Conservation (phyloP, 2,888 invertebrate genomes). For the Megamerina dolium region DNA sequence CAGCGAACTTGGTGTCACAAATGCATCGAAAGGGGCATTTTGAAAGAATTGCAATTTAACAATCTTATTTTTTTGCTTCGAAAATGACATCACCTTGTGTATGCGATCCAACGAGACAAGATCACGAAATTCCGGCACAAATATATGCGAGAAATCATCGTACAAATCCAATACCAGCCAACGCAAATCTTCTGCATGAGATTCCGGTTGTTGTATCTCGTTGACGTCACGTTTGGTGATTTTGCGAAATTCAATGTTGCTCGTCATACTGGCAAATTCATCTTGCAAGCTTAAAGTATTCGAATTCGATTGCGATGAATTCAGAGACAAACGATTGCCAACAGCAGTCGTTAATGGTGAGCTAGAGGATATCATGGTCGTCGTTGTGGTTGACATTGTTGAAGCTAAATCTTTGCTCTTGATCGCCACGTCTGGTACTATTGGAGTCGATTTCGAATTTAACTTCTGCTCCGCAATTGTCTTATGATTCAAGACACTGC, state of each 20-base stretch:
- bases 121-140: slow-evolving; percentile 42
- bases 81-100: slow-evolving; percentile 37
- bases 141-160: slow-evolving; percentile 48
- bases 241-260: slow-evolving; percentile 38
- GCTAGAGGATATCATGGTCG: background rate
- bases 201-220: slow-evolving; percentile 38
- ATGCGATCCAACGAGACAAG: slow-evolving; percentile 44
- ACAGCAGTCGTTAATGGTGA: no score
- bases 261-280: slow-evolving; percentile 22
- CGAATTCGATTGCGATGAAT: no score
- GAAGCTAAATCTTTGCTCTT: no score
- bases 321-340: no score
- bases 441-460: no score
- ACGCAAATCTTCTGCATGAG: slow-evolving; percentile 33
- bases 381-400: background rate
- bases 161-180: slow-evolving; percentile 45
- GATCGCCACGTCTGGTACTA: no score
- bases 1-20: slow-evolving; percentile 36
- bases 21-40: slow-evolving; percentile 40
- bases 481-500: no score
- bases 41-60: slow-evolving; percentile 42
- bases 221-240: slow-evolving; percentile 30
- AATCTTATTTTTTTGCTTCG: slow-evolving; percentile 34
- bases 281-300: no score
- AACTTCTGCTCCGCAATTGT: no score